Evolutionary conservation across 2,113 vertebrate genomes (phyloP).

Genomic region (Myiozetetes cayanensis): DNA sequence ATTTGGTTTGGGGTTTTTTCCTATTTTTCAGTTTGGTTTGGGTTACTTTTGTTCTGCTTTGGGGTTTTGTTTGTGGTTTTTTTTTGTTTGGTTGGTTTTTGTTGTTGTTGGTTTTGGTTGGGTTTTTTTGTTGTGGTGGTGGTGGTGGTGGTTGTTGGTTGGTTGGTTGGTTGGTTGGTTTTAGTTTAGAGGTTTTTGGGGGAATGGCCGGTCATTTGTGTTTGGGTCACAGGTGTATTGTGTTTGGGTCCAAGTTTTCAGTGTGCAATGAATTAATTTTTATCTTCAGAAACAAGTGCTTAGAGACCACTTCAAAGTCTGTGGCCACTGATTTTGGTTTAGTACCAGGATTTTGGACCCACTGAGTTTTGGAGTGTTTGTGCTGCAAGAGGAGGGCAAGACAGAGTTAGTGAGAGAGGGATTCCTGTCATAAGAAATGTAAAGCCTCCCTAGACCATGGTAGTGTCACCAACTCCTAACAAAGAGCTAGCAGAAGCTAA

Average conservation of each 20-base stretch:
- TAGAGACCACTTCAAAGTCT: not conserved
- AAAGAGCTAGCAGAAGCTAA: not conserved
- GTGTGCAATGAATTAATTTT: not conserved
- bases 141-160: no score
- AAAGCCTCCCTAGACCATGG: not conserved
- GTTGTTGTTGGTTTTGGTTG: no score
- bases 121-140: no score
- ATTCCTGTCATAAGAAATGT: not conserved
- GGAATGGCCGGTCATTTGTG: not conserved
- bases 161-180: not conserved
- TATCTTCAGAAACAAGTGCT: not conserved
- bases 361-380: not conserved
- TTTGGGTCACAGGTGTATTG: no score
- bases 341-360: not conserved
- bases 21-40: not conserved
- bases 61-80: no score
- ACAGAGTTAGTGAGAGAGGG: not conserved
- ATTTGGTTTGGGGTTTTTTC: fast-evolving
- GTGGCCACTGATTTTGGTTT: not conserved
- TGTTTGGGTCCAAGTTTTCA: not conserved
- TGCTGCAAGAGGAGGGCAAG: not conserved
- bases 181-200: not conserved
- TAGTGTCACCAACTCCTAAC: not conserved
- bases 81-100: no score
- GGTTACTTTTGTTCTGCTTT: not conserved